Evolutionary conservation across 2,888 invertebrate species (phyloP).

Genomic region (Chydorus sphaericus): DNA sequence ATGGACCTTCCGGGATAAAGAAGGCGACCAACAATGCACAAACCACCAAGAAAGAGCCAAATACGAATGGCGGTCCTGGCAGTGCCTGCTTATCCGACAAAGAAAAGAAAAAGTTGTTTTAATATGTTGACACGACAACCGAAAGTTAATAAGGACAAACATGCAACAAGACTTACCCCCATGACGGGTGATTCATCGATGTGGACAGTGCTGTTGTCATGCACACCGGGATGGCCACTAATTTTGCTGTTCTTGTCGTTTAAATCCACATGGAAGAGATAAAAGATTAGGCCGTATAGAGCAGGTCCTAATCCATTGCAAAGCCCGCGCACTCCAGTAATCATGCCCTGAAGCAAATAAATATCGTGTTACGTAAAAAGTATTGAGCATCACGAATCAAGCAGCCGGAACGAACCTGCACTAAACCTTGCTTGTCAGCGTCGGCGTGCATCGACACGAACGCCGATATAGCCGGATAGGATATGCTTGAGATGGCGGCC

Average conservation of each 20-base stretch:
- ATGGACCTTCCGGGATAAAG: slow-evolving; percentile 56
- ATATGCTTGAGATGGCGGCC: slow-evolving; percentile 88
- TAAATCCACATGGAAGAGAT: slow-evolving; percentile 93
- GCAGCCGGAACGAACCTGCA: neutral
- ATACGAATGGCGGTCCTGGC: slow-evolving; percentile 96
- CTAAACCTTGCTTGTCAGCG: slow-evolving; percentile 81
- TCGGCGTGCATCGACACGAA: slow-evolving; percentile 96
- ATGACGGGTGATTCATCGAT: neutral
- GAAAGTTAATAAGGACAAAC: neutral
- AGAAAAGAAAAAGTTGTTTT: neutral
- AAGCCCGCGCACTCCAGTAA: slow-evolving; percentile 94
- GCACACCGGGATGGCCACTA: neutral
- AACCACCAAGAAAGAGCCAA: slow-evolving; percentile 91
- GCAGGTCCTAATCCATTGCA: slow-evolving; percentile 98
- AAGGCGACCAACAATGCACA: slow-evolving; percentile 85
- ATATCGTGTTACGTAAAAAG: neutral
- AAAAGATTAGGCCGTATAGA: slow-evolving; percentile 96
- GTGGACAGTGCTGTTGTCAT: neutral
- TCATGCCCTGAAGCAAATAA: slow-evolving; percentile 88
- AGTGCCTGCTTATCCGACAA: slow-evolving; percentile 43
- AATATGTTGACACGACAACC: neutral
- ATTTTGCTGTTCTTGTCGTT: slow-evolving; percentile 45
- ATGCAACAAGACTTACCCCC: neutral
- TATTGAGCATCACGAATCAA: neutral
- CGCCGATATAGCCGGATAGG: slow-evolving; percentile 96